These are phyloP conservation scores for Callocephalon fimbriatum DNA, from an alignment of 2,113 vertebrate species.

Conservation along the genomic window DNA sequence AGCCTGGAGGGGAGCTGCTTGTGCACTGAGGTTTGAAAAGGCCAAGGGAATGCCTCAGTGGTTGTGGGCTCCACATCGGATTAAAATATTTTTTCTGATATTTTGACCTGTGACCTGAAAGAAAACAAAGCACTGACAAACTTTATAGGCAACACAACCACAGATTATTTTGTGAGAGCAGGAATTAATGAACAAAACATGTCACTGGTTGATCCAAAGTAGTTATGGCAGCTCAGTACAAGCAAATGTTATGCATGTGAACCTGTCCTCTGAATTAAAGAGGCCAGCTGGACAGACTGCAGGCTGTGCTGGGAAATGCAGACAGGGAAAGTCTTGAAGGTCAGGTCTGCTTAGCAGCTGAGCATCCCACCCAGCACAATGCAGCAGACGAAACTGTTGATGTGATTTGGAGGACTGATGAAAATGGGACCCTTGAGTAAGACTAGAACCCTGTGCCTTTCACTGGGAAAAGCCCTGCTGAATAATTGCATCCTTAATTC, in stretches of 20 bases:
- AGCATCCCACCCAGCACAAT: neutral
- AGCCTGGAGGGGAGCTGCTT: neutral
- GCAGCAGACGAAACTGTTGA: neutral
- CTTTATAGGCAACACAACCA: neutral
- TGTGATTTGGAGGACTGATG: neutral
- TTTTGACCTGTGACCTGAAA: neutral
- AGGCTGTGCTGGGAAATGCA: neutral
- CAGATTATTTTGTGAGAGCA: neutral
- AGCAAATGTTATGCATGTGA: fast-evolving
- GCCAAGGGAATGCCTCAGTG: neutral
- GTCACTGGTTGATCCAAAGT: too few species aligned
- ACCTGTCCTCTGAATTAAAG: neutral
- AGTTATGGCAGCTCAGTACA: neutral
- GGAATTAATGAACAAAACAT: neutral
- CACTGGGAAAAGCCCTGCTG: neutral
- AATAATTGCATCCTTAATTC: neutral
- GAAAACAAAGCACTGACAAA: neutral
- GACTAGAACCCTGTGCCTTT: too few species aligned
- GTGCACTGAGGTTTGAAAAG: neutral
- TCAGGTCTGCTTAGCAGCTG: neutral
- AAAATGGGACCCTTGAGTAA: neutral
- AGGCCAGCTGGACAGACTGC: too few species aligned
- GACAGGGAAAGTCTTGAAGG: neutral
- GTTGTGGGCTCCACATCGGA: fast-evolving
- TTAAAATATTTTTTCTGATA: neutral